Base-by-base conservation (phyloP, 1,140 invertebrate species). In the Ostrea edulis region DNA sequence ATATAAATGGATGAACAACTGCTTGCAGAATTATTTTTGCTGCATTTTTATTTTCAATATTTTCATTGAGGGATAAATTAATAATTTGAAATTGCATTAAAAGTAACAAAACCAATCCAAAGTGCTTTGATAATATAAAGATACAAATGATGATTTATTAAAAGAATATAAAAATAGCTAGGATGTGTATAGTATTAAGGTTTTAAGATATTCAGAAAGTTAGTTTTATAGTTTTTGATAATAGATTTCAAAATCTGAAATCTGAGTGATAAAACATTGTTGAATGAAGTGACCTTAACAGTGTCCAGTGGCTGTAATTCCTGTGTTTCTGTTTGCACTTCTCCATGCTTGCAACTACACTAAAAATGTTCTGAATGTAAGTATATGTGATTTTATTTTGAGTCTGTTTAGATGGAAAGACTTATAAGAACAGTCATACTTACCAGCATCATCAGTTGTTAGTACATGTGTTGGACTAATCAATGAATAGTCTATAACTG, bases 261-360 rank as follows among this genome's bases (percentile, higher is more conserved):
- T 58, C 5, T 62, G 14, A 62, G 0, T 20, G 14, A 7, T 20
- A 20, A 44, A 44, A 44, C 5, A n/a, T 1, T n/a, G 0, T 35
- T 77, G 11, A 77, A 77, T 77, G 29, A 44, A 55, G 2, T 82
- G 83, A 62, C 91, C 93, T 94, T 93, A 90, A 93, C 91, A 11
- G 58, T 20, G 84, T 91, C 90, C 95, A 97, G 97, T 99, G 96
- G 97, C 97, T n/a, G 94, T 99, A 82, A 95, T 97, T 68, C 98
- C 98, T 52, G 96, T 99, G 86, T 96, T 97, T 91, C 95, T 99
- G 77, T 99, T 99, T 96, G 98, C 98, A 7, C 93, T 98, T 17
- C 96, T 99, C 25, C 98, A 99, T 95, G 97, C 97, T 52, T 97
- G 97, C 14, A 98, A 97, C 91, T 99, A 98, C 95, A 98, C 97